Conservation (phyloP, 2,888 invertebrate genomes). For the Amphipoea oculea region DNA sequence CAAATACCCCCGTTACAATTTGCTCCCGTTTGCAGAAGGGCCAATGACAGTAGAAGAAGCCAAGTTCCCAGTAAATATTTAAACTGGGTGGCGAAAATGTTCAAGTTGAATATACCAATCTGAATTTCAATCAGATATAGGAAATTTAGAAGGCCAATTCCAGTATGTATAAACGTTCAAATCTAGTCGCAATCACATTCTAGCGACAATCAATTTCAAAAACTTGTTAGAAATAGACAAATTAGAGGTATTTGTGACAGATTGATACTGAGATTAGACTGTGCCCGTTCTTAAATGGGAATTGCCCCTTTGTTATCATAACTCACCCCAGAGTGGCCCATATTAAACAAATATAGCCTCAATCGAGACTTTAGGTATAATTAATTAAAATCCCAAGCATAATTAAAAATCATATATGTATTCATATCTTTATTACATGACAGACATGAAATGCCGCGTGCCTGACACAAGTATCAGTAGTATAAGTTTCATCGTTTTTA, state of each 20-base stretch:
- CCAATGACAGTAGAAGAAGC: neutral
- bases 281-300: neutral
- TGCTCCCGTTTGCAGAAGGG: neutral
- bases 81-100: neutral
- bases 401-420: neutral
- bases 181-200: neutral
- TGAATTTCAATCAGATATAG: neutral
- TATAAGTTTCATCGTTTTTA: conserved; percentile 37
- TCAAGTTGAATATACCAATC: neutral
- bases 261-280: neutral
- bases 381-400: neutral
- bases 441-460: conserved; percentile 20
- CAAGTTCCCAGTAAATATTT: neutral
- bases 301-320: neutral
- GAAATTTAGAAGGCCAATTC: neutral
- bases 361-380: neutral
- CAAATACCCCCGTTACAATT: neutral
- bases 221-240: neutral
- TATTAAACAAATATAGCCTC: neutral
- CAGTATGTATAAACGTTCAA: neutral
- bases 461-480: neutral
- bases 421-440: conserved; percentile 1
- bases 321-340: neutral
- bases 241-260: neutral
- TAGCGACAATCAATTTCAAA: neutral